phyloP scores from a whole-genome alignment of 2,888 invertebrate species.

The Dicycla oo region DNA sequence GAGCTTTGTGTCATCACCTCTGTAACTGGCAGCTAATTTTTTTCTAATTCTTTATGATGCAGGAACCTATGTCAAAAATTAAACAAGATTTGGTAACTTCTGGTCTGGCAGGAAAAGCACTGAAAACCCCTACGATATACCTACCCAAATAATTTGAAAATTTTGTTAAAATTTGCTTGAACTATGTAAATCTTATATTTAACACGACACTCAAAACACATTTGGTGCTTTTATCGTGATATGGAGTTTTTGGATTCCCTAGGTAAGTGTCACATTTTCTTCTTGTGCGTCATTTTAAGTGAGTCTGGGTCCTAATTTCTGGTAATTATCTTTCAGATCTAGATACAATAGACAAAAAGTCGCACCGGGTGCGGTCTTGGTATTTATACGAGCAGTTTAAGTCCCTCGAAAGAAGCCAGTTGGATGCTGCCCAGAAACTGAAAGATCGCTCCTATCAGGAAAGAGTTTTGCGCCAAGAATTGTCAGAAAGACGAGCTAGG shows the following conservation, averaged over 20 bases:
- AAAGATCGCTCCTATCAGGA: slow-evolving; percentile 81
- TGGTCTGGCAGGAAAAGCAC: slow-evolving; percentile 57
- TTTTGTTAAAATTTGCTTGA: slow-evolving; percentile 61
- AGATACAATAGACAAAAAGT: slow-evolving; percentile 76
- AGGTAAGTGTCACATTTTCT: slow-evolving; percentile 69
- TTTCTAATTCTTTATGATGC: slow-evolving; percentile 9
- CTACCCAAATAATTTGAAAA: slow-evolving; percentile 55
- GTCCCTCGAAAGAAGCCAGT: slow-evolving; percentile 81
- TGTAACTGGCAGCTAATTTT: slow-evolving; percentile 50
- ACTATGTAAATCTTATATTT: slow-evolving; percentile 68
- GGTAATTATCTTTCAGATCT: slow-evolving; percentile 73
- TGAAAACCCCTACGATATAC: slow-evolving; percentile 48
- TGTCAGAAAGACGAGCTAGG: slow-evolving; percentile 79
- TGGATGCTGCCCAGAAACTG: slow-evolving; percentile 79
- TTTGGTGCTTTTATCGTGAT: slow-evolving; percentile 57
- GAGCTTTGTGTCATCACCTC: slow-evolving; percentile 12
- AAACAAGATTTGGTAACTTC: slow-evolving; percentile 51
- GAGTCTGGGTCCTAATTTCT: slow-evolving; percentile 1
- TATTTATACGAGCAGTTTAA: slow-evolving; percentile 86
- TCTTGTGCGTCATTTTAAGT: background rate
- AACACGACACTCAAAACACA: slow-evolving; percentile 49
- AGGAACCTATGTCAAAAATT: slow-evolving; percentile 35
- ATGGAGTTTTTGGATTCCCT: slow-evolving; percentile 84
- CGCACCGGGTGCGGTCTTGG: slow-evolving; percentile 85
- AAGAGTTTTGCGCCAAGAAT: slow-evolving; percentile 78